A percentile compares a stretch with the other conserved stretches of the same genome.
phyloP scores from a whole-genome alignment of 1,140 invertebrate species.

The Archegozetes longisetosus region DNA sequence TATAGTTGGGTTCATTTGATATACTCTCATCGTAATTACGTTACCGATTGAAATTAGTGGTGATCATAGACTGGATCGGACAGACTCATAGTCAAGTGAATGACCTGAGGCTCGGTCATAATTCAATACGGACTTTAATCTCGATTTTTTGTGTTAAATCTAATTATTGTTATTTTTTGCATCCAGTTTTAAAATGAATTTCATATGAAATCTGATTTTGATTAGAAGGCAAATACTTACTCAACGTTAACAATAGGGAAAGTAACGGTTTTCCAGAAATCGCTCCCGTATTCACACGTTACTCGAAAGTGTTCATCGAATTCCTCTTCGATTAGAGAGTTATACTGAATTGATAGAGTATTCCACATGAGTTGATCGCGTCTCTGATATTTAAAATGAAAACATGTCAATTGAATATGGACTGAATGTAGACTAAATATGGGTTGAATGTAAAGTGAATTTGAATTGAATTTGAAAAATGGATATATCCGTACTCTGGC shows the following conservation, averaged over 20 bases:
- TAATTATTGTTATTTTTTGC: no score
- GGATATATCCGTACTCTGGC: conserved; percentile 8
- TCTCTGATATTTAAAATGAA: conserved; percentile 39
- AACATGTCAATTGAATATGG: neutral
- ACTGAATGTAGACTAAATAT: conserved; percentile 4
- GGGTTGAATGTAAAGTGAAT: no score
- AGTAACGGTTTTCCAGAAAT: conserved; percentile 90
- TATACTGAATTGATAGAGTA: conserved; percentile 83
- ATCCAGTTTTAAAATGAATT: no score
- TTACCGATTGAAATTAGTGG: no score
- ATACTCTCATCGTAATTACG: no score
- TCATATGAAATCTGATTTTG: neutral
- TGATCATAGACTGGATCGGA: no score
- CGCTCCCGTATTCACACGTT: conserved; percentile 89
- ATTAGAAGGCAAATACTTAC: conserved; percentile 42
- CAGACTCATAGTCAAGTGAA: no score
- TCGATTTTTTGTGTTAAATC: no score
- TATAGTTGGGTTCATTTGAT: no score
- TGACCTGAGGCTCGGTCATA: no score
- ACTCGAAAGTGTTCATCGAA: conserved; percentile 89
- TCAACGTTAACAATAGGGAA: conserved; percentile 86
- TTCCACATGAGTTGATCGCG: conserved; percentile 77
- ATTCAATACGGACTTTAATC: no score
- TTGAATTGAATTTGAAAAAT: no score
- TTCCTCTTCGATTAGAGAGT: conserved; percentile 79